Conservation (phyloP, 2,888 invertebrate species). For the Erebia palarica region DNA sequence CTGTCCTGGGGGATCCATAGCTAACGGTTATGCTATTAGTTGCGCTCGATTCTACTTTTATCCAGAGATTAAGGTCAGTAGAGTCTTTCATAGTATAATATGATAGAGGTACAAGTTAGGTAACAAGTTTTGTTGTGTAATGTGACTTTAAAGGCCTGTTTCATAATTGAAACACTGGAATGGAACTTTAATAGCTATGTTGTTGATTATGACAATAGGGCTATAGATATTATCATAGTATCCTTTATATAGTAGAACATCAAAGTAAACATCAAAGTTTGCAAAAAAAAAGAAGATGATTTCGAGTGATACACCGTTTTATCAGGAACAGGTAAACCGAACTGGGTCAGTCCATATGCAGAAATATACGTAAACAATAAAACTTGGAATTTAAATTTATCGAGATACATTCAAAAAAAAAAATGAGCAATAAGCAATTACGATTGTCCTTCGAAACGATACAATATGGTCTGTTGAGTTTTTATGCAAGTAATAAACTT, state of each 20-base stretch:
- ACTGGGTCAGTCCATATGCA: not conserved
- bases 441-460: conserved; percentile 33
- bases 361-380: not conserved
- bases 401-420: conserved; percentile 34
- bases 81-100: too few relatives aligned
- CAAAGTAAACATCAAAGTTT: too few relatives aligned
- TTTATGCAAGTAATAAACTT: conserved; percentile 34
- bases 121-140: not conserved
- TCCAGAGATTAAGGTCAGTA: conserved; percentile 88
- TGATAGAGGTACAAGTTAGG: too few relatives aligned
- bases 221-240: too few relatives aligned
- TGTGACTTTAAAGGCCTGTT: not conserved
- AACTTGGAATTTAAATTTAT: conserved; percentile 22
- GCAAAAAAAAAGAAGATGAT: too few relatives aligned
- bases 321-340: not conserved
- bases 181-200: too few relatives aligned
- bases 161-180: too few relatives aligned
- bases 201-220: too few relatives aligned
- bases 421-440: conserved; percentile 38
- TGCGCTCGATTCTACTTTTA: conserved; percentile 88
- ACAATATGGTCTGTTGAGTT: conserved; percentile 37
- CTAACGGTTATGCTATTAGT: conserved; percentile 95
- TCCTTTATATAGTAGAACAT: too few relatives aligned
- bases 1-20: conserved; percentile 94
- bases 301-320: not conserved